Evolutionary conservation across 2,113 vertebrate genomes (phyloP), one percentile per base, ranked within the genome.

Genomic region (Marmota monax): DNA sequence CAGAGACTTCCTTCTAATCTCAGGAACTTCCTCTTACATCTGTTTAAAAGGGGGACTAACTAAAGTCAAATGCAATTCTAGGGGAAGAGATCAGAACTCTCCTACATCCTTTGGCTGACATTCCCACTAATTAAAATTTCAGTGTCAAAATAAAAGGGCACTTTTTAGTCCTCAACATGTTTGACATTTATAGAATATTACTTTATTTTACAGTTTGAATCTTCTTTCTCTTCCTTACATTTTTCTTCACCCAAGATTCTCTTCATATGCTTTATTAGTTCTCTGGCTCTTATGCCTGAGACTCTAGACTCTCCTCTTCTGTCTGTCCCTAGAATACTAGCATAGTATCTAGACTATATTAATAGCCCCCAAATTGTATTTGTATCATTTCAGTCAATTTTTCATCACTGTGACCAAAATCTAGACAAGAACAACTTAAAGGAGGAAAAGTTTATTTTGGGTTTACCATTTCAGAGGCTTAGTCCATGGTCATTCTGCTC

Each of bases 321-420:
- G 4, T 80, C 34, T 90, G 63, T 73, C n/a, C 32, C 53, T 78
- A 34, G 88, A 48, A 48, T 5, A 89, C 45, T 77, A 95, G 12
- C 39, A 56, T 23, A 56, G 34, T 37, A 67, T 51, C 56, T 69
- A 76, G 39, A 85, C 12, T 18, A 63, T 82, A 58, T 7, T 65
- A 92, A 76, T 58, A 96, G 84, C 45, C 4, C 51, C 25, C 25
- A 79, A 56, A 89, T 86, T 93, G 18, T 74, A 86, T 89, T 96
- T 91, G 4, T 69, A 63, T 63, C 25, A 6, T 63, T 22, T 63
- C 9, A 63, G 61, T 63, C 61, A 63, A 25, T 22, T 63, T 63
- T 27, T 63, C 23, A 63, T 63, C 23, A 27, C 61, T 25, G 25
- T 63, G 61, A 63, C 61, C 61, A 63, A 27, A 63, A 63, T 63